Evolutionary conservation across 2,797 vertebrate species (phyloP), one percentile per base, ranked within the genome.

Genomic region (Chaetodon trifasciatus): DNA sequence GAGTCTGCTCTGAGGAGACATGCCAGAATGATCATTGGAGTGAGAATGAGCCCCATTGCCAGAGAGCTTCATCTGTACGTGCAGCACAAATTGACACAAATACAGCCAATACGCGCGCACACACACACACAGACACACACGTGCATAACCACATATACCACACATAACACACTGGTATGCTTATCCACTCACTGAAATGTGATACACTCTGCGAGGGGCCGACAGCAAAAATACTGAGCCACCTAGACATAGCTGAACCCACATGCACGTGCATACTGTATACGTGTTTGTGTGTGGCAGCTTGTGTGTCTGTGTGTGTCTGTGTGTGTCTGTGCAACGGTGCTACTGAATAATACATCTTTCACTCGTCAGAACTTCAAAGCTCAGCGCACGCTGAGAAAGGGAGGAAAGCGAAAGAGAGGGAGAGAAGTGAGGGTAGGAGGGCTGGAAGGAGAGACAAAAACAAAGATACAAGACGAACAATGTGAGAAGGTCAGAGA

Each of bases 331-430:
- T 91, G 91, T 88, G 86, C 68, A 66, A 93, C 80, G 65, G 91
- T 78, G 84, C 89, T 92, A 55, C 89, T 96, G 93, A 95, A 96
- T 96, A 95, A 96, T 96, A 96, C 95, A 96, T 96, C 94, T 96
- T 94, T 93, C 90, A 93, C 76, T 60, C 86, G 87, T 91, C 77
- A 24, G 90, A 94, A 94, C 89, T 93, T 89, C 94, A 94, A 95
- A 94, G 87, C 87, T 91, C 86, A 88, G 73, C 86, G 84, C 93
- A 75, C 0, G 70, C 92, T 91, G 93, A 92, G 89, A 87, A 73
- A 91, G 61, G 78, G 73, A 81, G 74, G 72, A 85, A 70, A 77
- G 72, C 53, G 76, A 86, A 46, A 77, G 74, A 83, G 73, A 83
- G 75, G 74, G 69, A 64, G 69, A 83, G 79, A 62, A 76, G 79